Base-by-base conservation (phyloP, 2,888 invertebrate species). In the Andrena flavipes region DNA sequence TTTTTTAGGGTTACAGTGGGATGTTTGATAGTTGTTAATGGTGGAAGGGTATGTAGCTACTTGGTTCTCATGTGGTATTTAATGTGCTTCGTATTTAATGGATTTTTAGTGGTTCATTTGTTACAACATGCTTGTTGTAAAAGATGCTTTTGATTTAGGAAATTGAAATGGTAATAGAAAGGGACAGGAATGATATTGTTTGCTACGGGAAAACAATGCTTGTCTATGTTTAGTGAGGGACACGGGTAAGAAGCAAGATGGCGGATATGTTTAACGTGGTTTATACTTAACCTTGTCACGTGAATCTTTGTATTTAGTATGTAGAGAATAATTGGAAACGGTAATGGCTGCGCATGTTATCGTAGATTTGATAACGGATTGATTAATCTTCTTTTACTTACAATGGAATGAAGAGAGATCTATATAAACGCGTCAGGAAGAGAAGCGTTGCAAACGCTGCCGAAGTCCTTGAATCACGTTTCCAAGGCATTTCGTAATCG, bases 261-360 rank as follows among this genome's bases (percentile, higher is more conserved):
- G 83, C 83, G 82, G 83, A 77, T 82, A 33, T 74, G 69, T 73
- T 83, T 83, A 73, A 82, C 68, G 73, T 62, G 82, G 64, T 82
- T 76, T 77, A 77, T 63, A 8, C 64, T 76, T 73, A 73, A 73
- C 69, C 83, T 83, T 83, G 82, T 82, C 83, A 77, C 82, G 83
- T 74, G 73, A 82, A 77, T 48, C 70, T 13, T 16, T 20, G 23
- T 10, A 33, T 73, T 67, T 29, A 54, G 26, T 60, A 35, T 51
- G 7, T 2, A 7, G 26, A 29, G 8, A 56, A 51, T 16, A 16
- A 48, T 69, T 13, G 8, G 20, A 62, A 33, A 26, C 2, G 10
- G 2, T 1, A 30, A 42, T 35, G 2, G 2, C n/a, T 8, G 0
- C 10, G 13, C 8, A 2, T 1, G 16, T 49, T 30, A n/a, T 20